phyloP scores from a whole-genome alignment of 2,888 invertebrate species.

The Cerceris ruficornis region DNA sequence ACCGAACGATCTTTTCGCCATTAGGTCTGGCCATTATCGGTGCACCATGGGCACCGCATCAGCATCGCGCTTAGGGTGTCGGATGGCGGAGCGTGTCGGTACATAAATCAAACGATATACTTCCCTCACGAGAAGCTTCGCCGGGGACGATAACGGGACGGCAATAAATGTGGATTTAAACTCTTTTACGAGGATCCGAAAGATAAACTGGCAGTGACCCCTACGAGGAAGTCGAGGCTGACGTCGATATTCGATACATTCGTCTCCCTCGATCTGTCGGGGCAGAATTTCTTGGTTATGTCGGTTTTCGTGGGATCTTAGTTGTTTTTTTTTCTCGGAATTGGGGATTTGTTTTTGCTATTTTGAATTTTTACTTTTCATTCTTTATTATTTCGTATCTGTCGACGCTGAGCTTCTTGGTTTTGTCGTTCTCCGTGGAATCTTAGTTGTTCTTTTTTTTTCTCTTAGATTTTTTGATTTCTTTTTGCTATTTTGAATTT shows the following conservation, averaged over 20 bases:
- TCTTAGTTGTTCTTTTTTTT: no score
- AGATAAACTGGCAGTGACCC: conserved; percentile 53
- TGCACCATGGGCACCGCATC: conserved; percentile 36
- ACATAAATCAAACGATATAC: conserved; percentile 67
- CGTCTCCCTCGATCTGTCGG: not conserved
- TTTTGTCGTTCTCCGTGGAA: no score
- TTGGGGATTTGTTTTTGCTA: no score
- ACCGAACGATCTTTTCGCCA: conserved; percentile 47
- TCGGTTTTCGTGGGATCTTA: no score
- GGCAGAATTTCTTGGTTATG: no score
- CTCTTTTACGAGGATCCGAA: conserved; percentile 63
- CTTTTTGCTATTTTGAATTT: no score
- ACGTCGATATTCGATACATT: conserved; percentile 16
- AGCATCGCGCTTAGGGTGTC: conserved; percentile 31
- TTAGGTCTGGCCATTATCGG: conserved; percentile 54
- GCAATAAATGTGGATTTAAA: conserved; percentile 67
- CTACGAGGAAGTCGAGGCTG: not conserved
- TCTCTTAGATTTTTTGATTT: no score
- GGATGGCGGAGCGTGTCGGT: conserved; percentile 37
- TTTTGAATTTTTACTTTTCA: no score
- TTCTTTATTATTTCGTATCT: no score
- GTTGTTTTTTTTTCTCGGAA: no score
- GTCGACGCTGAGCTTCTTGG: no score
- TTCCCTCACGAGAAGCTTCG: conserved; percentile 26
- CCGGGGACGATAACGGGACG: conserved; percentile 52